These are phyloP conservation scores for Papilio helenus DNA, from an alignment of 1,140 invertebrate species.

Conservation along the genomic window DNA sequence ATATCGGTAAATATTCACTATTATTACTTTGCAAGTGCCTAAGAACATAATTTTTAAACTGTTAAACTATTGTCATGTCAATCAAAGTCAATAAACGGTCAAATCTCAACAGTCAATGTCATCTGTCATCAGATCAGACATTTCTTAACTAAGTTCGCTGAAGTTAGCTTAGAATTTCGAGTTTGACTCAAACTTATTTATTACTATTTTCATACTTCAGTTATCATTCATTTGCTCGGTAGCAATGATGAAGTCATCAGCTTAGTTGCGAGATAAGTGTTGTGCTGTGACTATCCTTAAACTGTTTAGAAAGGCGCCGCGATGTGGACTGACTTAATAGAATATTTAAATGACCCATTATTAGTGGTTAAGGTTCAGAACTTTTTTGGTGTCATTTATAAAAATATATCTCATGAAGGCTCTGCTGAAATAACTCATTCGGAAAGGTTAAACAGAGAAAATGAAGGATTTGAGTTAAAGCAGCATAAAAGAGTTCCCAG, in stretches of 20 bases:
- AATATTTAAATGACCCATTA: slow-evolving; percentile 86
- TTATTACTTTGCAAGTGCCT: no score
- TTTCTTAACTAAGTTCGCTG: neutral
- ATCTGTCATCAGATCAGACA: neutral
- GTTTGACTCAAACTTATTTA: slow-evolving; percentile 3
- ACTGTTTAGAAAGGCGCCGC: slow-evolving; percentile 7
- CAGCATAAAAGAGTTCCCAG: slow-evolving; percentile 67
- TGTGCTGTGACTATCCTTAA: slow-evolving; percentile 1
- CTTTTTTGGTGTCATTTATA: slow-evolving; percentile 87
- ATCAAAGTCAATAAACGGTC: neutral
- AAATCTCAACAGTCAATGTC: neutral
- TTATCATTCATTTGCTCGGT: neutral
- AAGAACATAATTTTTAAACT: no score
- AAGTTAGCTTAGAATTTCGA: neutral
- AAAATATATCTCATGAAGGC: slow-evolving; percentile 59
- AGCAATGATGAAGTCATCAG: slow-evolving; percentile 2
- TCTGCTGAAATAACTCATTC: slow-evolving; percentile 60
- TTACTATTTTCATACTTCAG: neutral
- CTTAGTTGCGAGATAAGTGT: slow-evolving; percentile 2
- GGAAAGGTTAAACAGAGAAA: slow-evolving; percentile 58
- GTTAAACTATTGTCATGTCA: neutral
- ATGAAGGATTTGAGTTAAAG: slow-evolving; percentile 54
- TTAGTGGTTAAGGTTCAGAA: slow-evolving; percentile 88
- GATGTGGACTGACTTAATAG: slow-evolving; percentile 80
- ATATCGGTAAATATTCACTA: no score